Evolutionary conservation across 2,113 vertebrate genomes (phyloP).

Genomic region (Elgaria multicarinata): DNA sequence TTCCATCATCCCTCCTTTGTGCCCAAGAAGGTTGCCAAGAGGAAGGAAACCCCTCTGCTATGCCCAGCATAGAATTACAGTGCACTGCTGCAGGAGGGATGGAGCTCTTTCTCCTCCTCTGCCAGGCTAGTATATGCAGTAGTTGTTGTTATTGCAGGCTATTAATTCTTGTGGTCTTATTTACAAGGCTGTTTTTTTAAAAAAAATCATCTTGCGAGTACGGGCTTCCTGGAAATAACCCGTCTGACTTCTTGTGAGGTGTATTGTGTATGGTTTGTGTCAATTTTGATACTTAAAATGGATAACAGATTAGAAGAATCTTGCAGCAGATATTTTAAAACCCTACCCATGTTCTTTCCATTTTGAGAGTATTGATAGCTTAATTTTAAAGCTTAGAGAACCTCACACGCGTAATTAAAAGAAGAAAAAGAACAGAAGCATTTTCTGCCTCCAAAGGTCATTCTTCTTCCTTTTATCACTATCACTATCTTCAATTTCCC

Average conservation of each 20-base stretch:
- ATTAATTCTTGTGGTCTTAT: background rate
- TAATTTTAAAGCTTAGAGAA: background rate
- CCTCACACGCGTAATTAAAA: background rate
- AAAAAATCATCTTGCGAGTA: background rate
- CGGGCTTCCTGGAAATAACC: background rate
- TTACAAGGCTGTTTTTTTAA: background rate
- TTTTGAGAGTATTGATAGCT: background rate
- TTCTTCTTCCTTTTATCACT: background rate
- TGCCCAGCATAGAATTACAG: background rate
- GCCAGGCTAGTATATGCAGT: background rate
- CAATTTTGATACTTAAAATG: background rate
- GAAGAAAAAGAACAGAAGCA: background rate
- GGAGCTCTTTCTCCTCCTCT: background rate
- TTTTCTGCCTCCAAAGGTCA: slow-evolving; percentile 3
- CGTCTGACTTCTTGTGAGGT: background rate
- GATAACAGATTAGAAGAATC: background rate
- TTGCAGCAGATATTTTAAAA: background rate
- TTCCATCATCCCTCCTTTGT: no score
- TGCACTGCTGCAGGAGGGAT: no score
- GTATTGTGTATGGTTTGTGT: background rate
- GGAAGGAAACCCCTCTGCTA: background rate
- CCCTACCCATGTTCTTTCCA: background rate
- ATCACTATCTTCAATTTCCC: background rate
- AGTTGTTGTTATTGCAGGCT: background rate
- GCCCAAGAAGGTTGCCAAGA: no score